A percentile compares a stretch with the other conserved stretches of the same genome.
Conservation (phyloP, 2,797 vertebrate species). For the Potorous gilbertii region DNA sequence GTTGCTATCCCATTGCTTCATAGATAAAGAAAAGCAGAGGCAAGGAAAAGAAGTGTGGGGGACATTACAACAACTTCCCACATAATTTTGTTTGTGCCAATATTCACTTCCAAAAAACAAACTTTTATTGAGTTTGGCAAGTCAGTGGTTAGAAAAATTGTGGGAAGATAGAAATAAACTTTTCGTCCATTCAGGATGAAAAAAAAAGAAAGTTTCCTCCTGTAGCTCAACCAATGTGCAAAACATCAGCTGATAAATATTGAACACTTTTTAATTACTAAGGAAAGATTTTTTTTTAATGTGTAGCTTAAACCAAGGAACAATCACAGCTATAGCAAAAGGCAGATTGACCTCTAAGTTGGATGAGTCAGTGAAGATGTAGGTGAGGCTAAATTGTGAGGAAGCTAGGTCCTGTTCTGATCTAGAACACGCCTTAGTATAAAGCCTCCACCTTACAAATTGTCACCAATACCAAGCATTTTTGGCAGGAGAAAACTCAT, state of each 20-base stretch:
- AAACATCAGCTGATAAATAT: neutral
- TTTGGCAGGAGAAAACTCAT: neutral
- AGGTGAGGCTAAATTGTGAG: neutral
- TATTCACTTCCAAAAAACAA: neutral
- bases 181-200: neutral
- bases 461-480: neutral
- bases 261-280: neutral
- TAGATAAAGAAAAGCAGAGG: neutral
- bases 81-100: neutral
- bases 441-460: neutral
- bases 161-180: neutral
- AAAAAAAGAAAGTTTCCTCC: neutral
- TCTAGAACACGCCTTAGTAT: neutral
- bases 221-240: neutral
- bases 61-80: neutral
- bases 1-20: neutral
- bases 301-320: neutral
- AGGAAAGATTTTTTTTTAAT: neutral
- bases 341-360: slow-evolving; percentile 11
- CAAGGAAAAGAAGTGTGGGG: neutral
- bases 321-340: neutral
- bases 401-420: neutral
- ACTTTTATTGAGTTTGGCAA: neutral
- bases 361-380: neutral
- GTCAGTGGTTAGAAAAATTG: neutral